Evolutionary conservation across 2,888 invertebrate species (phyloP).

Genomic region (Mythimna pallens): DNA sequence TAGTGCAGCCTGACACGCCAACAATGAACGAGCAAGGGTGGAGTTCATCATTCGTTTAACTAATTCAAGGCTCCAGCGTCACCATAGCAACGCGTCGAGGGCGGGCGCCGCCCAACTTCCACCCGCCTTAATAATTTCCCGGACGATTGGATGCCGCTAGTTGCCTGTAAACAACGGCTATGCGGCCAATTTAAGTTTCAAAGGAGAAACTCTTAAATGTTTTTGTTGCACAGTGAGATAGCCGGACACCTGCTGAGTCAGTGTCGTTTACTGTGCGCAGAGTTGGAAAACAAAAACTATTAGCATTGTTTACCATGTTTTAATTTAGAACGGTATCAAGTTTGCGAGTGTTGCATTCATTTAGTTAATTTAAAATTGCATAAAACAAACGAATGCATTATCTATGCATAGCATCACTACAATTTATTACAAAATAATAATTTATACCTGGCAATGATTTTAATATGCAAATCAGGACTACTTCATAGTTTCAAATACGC

Average conservation of each 20-base stretch:
- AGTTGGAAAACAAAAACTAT: conserved; percentile 31
- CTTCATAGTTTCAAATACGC: conserved; percentile 43
- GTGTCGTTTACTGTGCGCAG: not conserved
- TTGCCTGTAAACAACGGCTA: conserved; percentile 78
- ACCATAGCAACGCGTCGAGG: conserved; percentile 80
- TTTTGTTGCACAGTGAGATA: conserved; percentile 53
- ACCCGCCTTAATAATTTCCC: conserved; percentile 82
- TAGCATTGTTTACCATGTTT: conserved; percentile 35
- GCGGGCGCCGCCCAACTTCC: conserved; percentile 74
- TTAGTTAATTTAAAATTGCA: conserved; percentile 24
- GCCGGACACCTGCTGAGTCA: conserved; percentile 34
- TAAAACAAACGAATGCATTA: conserved; percentile 2
- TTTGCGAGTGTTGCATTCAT: conserved; percentile 3
- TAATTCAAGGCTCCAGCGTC: conserved; percentile 83
- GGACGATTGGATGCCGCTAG: conserved; percentile 80
- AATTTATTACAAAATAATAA: not conserved
- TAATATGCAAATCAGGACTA: conserved; percentile 17
- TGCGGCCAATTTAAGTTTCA: conserved; percentile 80
- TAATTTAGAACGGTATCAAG: conserved; percentile 23
- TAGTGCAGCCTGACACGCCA: conserved; percentile 57
- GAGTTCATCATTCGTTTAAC: conserved; percentile 85
- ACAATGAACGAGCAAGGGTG: conserved; percentile 73
- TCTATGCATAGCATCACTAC: conserved; percentile 5
- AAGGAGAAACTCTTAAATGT: conserved; percentile 61
- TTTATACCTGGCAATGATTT: conserved; percentile 12